phyloP scores from a whole-genome alignment of 1,140 invertebrate genomes.

The Neodiprion fabricii region DNA sequence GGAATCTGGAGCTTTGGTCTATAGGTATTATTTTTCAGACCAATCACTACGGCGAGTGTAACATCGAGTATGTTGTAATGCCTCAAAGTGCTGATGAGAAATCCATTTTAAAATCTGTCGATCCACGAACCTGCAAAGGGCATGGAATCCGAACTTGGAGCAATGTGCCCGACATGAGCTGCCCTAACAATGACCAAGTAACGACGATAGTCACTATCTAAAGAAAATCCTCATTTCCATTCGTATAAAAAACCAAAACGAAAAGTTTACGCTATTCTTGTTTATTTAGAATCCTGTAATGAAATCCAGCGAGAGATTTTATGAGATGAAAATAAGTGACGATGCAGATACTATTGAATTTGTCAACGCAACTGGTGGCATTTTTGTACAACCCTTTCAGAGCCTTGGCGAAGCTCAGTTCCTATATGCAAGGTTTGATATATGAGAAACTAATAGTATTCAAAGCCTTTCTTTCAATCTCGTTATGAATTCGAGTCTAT shows the following conservation, averaged over 20 bases:
- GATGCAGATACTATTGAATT: slow-evolving; percentile 40
- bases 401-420: slow-evolving; percentile 56
- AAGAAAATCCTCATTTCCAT: background rate
- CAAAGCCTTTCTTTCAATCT: background rate
- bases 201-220: background rate
- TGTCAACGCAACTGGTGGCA: slow-evolving; percentile 53
- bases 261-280: background rate
- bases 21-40: slow-evolving; percentile 30
- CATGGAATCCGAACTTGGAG: slow-evolving; percentile 49
- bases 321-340: slow-evolving; percentile 37
- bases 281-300: slow-evolving; percentile 46
- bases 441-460: no score
- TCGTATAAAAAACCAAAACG: background rate
- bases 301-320: slow-evolving; percentile 55
- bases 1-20: slow-evolving; percentile 11
- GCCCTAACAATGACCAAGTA: slow-evolving; percentile 52
- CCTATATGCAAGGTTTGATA: slow-evolving; percentile 44
- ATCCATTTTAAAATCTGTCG: slow-evolving; percentile 52
- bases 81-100: slow-evolving; percentile 39
- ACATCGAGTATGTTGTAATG: slow-evolving; percentile 52
- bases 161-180: slow-evolving; percentile 53
- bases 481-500: background rate
- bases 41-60: slow-evolving; percentile 57
- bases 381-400: slow-evolving; percentile 57
- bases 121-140: slow-evolving; percentile 49